Evolutionary conservation across 2,113 vertebrate species (phyloP).

Genomic region (Martes martes): DNA sequence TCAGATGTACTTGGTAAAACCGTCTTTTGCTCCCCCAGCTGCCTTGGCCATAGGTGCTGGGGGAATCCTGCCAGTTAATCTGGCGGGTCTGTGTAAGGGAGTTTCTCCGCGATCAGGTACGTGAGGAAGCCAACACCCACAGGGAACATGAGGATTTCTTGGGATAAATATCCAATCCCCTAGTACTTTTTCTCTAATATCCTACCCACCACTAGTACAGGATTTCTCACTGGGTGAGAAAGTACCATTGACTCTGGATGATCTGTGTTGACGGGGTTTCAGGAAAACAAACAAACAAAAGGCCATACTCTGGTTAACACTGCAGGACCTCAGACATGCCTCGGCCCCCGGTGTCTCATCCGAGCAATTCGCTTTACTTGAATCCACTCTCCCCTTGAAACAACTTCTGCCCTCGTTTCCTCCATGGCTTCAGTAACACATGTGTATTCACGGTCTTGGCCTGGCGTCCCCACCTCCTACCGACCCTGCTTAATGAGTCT

Average conservation of each 20-base stretch:
- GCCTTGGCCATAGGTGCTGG: neutral
- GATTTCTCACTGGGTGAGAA: neutral
- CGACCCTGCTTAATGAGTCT: neutral
- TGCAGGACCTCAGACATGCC: neutral
- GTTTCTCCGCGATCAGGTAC: neutral
- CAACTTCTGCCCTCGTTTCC: neutral
- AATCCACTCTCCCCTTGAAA: neutral
- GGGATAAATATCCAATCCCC: neutral
- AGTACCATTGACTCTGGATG: neutral
- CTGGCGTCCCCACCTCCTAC: no score
- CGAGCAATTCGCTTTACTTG: neutral
- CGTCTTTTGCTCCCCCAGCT: neutral
- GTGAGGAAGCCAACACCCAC: neutral
- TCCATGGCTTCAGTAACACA: neutral
- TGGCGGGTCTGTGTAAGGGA: neutral
- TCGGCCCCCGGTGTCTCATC: no score
- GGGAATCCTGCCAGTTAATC: conserved; percentile 8
- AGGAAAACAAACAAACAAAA: neutral
- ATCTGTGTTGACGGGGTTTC: neutral
- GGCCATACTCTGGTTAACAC: neutral
- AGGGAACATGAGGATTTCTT: neutral
- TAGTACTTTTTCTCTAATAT: neutral
- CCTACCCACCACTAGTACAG: neutral
- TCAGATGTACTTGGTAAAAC: neutral
- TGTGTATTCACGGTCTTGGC: no score